These are phyloP conservation scores for Cyanocitta stelleri DNA, from an alignment of 2,113 vertebrate species.

Conservation along the genomic window DNA sequence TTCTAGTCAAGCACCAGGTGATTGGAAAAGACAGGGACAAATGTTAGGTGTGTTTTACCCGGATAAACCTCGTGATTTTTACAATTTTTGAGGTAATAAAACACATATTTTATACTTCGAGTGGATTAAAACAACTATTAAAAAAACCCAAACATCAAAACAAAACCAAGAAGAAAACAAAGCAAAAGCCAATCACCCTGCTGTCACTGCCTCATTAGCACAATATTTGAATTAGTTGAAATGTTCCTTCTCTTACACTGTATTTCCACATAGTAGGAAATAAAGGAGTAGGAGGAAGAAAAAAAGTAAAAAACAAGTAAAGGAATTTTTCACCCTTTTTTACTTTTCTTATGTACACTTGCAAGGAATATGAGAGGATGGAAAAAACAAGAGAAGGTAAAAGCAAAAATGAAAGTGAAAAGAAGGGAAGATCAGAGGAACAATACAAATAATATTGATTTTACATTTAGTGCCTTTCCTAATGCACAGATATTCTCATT, in stretches of 20 bases:
- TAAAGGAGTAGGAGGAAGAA: neutral
- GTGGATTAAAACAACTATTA: neutral
- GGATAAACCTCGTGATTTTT: neutral
- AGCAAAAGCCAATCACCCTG: neutral
- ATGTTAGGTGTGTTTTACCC: rapidly evolving
- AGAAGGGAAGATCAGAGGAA: neutral
- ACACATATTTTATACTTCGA: rapidly evolving
- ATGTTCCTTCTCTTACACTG: neutral
- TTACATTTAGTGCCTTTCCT: neutral
- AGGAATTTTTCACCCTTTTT: neutral
- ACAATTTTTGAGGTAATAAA: neutral
- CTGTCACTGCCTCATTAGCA: neutral
- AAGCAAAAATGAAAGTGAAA: neutral
- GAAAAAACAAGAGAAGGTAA: neutral
- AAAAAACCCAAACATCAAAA: neutral
- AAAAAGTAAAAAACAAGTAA: neutral
- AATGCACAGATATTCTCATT: neutral
- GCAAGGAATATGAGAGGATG: neutral
- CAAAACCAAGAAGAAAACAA: neutral
- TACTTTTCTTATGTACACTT: neutral
- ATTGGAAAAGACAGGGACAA: neutral
- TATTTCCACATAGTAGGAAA: neutral
- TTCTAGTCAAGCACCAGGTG: neutral
- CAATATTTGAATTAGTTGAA: neutral
- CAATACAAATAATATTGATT: neutral